These are phyloP conservation scores for Rhynchotus rufescens DNA, from an alignment of 2,797 vertebrate genomes.

Conservation along the genomic window DNA sequence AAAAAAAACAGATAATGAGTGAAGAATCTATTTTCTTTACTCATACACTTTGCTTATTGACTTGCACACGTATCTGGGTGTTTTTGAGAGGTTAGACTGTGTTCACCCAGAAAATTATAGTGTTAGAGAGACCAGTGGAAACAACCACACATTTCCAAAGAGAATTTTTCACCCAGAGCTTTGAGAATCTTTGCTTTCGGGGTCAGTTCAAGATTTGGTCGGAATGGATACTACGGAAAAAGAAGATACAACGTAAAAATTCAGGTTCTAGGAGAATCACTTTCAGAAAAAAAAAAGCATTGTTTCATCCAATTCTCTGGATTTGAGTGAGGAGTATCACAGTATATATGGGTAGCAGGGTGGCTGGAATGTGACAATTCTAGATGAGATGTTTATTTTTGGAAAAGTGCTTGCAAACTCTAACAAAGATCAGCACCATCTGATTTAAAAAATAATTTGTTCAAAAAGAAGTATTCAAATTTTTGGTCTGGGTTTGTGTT, in stretches of 20 bases:
- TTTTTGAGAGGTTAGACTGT: background rate
- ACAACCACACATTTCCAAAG: background rate
- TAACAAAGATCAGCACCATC: background rate
- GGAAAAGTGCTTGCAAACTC: background rate
- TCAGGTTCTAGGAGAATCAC: background rate
- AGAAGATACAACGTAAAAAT: background rate
- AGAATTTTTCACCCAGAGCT: background rate
- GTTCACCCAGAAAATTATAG: background rate
- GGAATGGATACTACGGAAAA: background rate
- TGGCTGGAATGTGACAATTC: background rate
- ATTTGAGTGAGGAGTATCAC: background rate
- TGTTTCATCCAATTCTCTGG: background rate
- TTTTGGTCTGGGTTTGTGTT: background rate
- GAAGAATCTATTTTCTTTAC: constrained; percentile 27
- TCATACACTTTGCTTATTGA: background rate
- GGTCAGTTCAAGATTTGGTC: background rate
- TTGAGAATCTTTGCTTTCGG: background rate
- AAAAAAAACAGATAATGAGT: background rate
- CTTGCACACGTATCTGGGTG: background rate
- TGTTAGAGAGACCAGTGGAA: background rate
- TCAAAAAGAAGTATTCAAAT: background rate
- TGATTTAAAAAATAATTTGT: background rate
- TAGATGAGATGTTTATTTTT: background rate
- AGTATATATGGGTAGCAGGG: background rate
- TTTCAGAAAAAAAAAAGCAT: background rate